Percentiles rank a stretch among this genome's conserved stretches.
Evolutionary conservation across 2,797 vertebrate genomes (phyloP).

Genomic region (Sebastiscus albofasciatus): DNA sequence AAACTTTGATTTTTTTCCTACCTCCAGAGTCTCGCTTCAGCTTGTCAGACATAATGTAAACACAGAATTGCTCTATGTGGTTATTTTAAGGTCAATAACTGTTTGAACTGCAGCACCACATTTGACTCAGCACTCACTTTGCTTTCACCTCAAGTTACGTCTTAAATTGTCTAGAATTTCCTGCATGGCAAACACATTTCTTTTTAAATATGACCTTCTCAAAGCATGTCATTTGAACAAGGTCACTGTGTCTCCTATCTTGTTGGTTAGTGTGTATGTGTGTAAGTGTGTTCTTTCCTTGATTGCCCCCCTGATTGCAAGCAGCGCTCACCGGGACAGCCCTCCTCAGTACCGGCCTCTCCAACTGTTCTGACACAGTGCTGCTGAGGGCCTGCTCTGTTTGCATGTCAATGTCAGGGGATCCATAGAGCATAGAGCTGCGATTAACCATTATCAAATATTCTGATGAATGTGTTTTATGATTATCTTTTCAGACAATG

Average conservation of each 20-base stretch:
- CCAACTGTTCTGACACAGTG: constrained; percentile 5
- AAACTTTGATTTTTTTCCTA: background rate
- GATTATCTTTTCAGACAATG: background rate
- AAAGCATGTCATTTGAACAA: background rate
- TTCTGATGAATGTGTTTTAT: background rate
- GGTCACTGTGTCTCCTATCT: background rate
- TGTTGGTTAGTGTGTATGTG: background rate
- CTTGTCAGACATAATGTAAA: too few species aligned
- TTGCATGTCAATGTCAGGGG: background rate
- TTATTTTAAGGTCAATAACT: too few species aligned
- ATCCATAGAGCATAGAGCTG: background rate
- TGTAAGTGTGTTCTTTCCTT: background rate
- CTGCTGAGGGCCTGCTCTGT: constrained; percentile 1
- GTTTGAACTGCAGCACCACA: background rate
- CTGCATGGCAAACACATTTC: background rate
- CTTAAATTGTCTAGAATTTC: background rate
- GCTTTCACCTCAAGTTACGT: too few species aligned
- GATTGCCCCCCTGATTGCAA: constrained; percentile 22
- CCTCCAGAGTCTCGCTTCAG: background rate
- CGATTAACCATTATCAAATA: background rate
- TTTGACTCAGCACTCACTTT: background rate
- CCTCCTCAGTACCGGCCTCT: background rate
- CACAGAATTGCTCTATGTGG: too few species aligned
- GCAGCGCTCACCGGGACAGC: background rate
- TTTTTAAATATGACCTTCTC: background rate